phyloP scores from a whole-genome alignment of 2,113 vertebrate genomes.

The Acinonyx jubatus region DNA sequence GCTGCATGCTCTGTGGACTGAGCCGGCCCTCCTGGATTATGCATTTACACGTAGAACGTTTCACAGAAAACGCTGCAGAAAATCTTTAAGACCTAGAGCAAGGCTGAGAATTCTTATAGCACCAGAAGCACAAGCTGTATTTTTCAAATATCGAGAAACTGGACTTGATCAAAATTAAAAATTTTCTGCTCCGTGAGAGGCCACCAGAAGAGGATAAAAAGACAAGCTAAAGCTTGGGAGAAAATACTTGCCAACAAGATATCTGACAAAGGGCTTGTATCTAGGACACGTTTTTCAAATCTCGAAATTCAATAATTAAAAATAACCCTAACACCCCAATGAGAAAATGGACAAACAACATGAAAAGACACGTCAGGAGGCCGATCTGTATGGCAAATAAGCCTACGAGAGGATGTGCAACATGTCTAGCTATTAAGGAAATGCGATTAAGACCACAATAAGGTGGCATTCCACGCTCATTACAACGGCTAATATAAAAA shows the following conservation, averaged over 20 bases:
- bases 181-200: not conserved
- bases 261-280: not conserved
- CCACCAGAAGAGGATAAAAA: not conserved
- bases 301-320: not conserved
- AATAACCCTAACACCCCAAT: not conserved
- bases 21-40: not conserved
- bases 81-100: no score
- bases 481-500: not conserved
- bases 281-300: not conserved
- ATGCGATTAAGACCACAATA: not conserved
- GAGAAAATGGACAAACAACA: not conserved
- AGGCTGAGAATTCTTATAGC: not conserved
- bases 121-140: not conserved
- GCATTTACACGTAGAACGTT: not conserved
- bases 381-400: not conserved
- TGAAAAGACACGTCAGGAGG: not conserved
- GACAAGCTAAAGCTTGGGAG: not conserved
- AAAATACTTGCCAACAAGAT: not conserved
- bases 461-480: no score
- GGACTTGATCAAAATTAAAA: not conserved
- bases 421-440: not conserved
- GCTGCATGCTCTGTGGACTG: not conserved
- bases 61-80: not conserved
- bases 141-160: not conserved
- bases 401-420: no score